Evolutionary conservation across 2,888 invertebrate genomes (phyloP).

Genomic region (Tholera decimalis): DNA sequence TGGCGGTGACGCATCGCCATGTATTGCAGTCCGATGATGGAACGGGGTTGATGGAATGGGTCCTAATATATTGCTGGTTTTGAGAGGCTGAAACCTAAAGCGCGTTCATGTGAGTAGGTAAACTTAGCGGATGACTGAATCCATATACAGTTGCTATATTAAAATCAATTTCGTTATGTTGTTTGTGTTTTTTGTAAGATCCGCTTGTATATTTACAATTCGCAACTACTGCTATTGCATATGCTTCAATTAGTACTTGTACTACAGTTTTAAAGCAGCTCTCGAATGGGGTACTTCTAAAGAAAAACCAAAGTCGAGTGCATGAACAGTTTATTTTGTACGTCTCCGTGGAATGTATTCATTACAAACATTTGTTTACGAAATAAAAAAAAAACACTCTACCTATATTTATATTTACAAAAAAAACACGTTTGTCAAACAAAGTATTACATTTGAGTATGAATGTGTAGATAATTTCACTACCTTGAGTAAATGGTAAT

Average conservation of each 20-base stretch:
- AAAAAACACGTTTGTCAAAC: slow-evolving; percentile 70
- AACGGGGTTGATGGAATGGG: too few species aligned
- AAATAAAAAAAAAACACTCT: slow-evolving; percentile 77
- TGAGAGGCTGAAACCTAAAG: too few species aligned
- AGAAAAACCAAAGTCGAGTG: slow-evolving; percentile 83
- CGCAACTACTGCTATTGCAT: not conserved
- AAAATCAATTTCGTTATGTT: not conserved
- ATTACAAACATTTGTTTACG: slow-evolving; percentile 81
- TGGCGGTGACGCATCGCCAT: too few species aligned
- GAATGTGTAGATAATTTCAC: slow-evolving; percentile 78
- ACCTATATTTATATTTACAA: slow-evolving; percentile 80
- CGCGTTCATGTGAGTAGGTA: too few species aligned
- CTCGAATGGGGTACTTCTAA: slow-evolving; percentile 27
- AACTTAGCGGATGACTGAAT: too few species aligned
- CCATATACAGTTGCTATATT: too few species aligned
- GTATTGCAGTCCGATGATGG: too few species aligned
- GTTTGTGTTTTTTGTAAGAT: not conserved
- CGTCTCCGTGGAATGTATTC: slow-evolving; percentile 84
- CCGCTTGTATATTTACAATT: not conserved
- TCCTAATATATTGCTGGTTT: too few species aligned
- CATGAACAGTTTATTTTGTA: slow-evolving; percentile 90
- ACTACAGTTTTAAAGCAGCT: not conserved
- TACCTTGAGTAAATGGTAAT: slow-evolving; percentile 79
- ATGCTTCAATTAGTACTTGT: too few species aligned
- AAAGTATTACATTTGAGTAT: slow-evolving; percentile 83